phyloP scores from a whole-genome alignment of 2,797 vertebrate genomes.

The Catamblyrhynchus diadema region DNA sequence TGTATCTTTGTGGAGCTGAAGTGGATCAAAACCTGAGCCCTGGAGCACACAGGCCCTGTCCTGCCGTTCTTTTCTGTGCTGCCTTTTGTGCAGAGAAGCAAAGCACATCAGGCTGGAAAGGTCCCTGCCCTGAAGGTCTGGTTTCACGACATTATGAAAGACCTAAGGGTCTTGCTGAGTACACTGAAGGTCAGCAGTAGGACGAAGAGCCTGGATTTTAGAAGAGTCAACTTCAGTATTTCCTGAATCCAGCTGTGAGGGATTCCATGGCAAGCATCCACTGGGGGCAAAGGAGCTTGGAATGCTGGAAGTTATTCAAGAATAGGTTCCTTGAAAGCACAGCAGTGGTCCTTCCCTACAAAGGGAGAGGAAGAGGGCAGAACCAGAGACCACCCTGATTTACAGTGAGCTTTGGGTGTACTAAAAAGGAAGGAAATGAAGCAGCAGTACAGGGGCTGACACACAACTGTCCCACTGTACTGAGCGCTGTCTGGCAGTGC shows the following conservation, averaged over 20 bases:
- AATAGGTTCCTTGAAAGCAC: background rate
- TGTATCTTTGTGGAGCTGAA: background rate
- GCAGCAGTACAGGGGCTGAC: background rate
- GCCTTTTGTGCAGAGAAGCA: background rate
- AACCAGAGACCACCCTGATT: background rate
- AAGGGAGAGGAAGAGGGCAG: background rate
- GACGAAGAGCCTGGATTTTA: background rate
- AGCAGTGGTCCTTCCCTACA: background rate
- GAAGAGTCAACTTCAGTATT: background rate
- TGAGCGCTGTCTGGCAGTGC: rapidly evolving
- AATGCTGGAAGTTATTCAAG: background rate
- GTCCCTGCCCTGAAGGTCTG: background rate
- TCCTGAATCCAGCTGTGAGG: background rate
- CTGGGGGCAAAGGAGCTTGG: background rate
- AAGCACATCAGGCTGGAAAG: background rate
- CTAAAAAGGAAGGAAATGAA: background rate
- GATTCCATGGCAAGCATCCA: background rate
- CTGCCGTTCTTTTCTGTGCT: rapidly evolving
- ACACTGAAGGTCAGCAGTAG: background rate
- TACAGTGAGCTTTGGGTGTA: background rate
- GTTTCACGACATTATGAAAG: background rate
- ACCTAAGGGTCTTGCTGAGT: background rate
- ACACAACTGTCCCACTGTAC: rapidly evolving
- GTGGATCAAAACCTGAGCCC: background rate
- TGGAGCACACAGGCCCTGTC: background rate